A percentile compares a stretch with the other conserved stretches of the same genome.
These are phyloP conservation scores for Mus musculus DNA, from an alignment of 2,113 vertebrate genomes.

Conservation along the genomic window GRCm39 chr9:10182501-10183000, in stretches of 20 bases:
- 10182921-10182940: neutral
- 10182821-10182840: neutral
- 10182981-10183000: neutral
- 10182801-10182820: neutral
- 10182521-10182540: neutral
- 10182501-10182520: constrained; percentile 25
- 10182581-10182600: neutral
- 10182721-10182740: neutral
- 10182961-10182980: neutral
- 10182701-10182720: neutral
- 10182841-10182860: neutral
- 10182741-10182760: neutral
- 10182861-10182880: neutral
- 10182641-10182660: neutral
- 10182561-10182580: neutral
- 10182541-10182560: neutral
- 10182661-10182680: neutral
- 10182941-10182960: neutral
- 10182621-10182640: neutral
- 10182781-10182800: neutral
- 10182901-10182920: neutral
- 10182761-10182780: neutral
- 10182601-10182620: neutral
- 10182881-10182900: neutral
- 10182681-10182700: neutral